Evolutionary conservation across 1,140 invertebrate genomes (phyloP).

Genomic region (Drosophila varians): DNA sequence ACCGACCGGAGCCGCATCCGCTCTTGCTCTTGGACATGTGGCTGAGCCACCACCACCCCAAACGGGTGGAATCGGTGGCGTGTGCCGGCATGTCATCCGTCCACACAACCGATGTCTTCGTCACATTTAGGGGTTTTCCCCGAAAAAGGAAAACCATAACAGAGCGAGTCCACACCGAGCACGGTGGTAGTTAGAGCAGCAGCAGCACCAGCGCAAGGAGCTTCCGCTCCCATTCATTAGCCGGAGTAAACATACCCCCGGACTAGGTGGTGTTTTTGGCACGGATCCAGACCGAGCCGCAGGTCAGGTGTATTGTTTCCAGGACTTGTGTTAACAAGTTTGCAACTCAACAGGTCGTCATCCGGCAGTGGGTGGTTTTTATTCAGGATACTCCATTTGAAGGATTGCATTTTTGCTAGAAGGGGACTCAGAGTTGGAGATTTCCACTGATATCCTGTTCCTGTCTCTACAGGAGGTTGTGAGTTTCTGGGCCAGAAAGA

Average conservation of each 20-base stretch:
- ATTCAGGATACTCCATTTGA: neutral
- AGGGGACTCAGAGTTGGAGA: too few relatives aligned
- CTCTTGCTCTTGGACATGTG: slow-evolving; percentile 64
- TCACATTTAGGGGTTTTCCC: slow-evolving; percentile 78
- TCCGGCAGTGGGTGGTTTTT: slow-evolving; percentile 17
- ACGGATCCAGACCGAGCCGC: slow-evolving; percentile 53
- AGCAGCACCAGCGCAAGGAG: slow-evolving; percentile 34
- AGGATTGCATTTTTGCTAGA: too few relatives aligned
- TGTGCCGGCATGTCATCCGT: slow-evolving; percentile 81
- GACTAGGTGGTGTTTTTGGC: slow-evolving; percentile 72
- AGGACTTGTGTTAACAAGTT: slow-evolving; percentile 44
- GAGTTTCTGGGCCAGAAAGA: too few relatives aligned
- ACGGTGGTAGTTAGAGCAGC: slow-evolving; percentile 76
- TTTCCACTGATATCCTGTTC: too few relatives aligned
- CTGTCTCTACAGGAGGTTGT: too few relatives aligned
- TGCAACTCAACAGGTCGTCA: slow-evolving; percentile 60
- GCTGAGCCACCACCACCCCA: slow-evolving; percentile 59
- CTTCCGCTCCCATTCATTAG: slow-evolving; percentile 74
- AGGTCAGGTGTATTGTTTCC: slow-evolving; percentile 66
- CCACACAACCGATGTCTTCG: slow-evolving; percentile 67
- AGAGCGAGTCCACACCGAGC: slow-evolving; percentile 54
- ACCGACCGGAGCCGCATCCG: slow-evolving; percentile 47
- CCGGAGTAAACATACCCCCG: slow-evolving; percentile 75
- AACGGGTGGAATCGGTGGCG: slow-evolving; percentile 33
- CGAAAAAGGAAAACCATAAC: slow-evolving; percentile 63